Percentiles rank a stretch among this genome's conserved stretches.
Conservation (phyloP, 2,888 invertebrate genomes). For the Diloba caeruleocephala region DNA sequence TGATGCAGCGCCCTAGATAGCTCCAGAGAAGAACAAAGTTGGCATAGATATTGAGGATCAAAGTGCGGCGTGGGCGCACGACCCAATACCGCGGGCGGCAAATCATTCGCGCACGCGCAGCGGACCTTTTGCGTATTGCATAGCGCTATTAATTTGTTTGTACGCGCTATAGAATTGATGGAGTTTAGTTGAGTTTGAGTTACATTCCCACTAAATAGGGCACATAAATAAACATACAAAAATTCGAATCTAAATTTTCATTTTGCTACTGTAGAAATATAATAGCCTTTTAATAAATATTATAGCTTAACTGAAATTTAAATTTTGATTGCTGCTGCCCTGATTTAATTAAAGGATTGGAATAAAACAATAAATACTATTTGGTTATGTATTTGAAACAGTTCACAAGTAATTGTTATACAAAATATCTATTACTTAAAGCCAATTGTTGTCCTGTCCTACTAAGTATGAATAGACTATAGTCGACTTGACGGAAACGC, state of each 20-base stretch:
- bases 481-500: slow-evolving; percentile 65
- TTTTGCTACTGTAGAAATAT: slow-evolving; percentile 5
- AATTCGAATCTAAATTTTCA: slow-evolving; percentile 12
- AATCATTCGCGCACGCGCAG: slow-evolving; percentile 77
- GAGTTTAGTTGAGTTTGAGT: too few species aligned
- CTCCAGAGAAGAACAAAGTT: slow-evolving; percentile 84
- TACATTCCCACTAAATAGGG: slow-evolving; percentile 56
- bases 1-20: slow-evolving; percentile 82
- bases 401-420: slow-evolving; percentile 68
- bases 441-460: slow-evolving; percentile 75
- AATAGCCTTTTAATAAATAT: slow-evolving; percentile 3
- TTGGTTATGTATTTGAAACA: slow-evolving; percentile 77
- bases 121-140: slow-evolving; percentile 77
- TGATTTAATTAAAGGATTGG: slow-evolving; percentile 57
- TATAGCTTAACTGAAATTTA: slow-evolving; percentile 1
- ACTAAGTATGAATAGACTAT: slow-evolving; percentile 55
- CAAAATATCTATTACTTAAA: slow-evolving; percentile 69
- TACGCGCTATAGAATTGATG: slow-evolving; percentile 65
- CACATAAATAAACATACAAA: slow-evolving; percentile 24
- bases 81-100: slow-evolving; percentile 83
- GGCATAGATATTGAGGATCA: slow-evolving; percentile 87
- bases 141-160: slow-evolving; percentile 69
- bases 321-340: slow-evolving; percentile 34
- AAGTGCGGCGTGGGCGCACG: slow-evolving; percentile 87
- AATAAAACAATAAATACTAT: slow-evolving; percentile 82